Conservation (phyloP, 2,797 vertebrate genomes). For the Limosa lapponica region DNA sequence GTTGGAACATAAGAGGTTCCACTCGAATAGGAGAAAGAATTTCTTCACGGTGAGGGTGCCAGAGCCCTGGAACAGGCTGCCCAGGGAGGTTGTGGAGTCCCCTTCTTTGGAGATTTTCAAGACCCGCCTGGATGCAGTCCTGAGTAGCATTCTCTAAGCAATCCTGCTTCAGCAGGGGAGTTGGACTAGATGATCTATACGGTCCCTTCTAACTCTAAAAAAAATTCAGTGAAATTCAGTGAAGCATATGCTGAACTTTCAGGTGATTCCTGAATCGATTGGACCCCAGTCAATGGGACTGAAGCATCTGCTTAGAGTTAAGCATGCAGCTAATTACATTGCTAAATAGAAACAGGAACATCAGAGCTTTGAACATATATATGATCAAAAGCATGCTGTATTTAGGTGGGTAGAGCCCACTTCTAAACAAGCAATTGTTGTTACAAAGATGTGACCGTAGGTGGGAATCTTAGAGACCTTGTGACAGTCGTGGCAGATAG, state of each 20-base stretch:
- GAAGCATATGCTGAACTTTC: background rate
- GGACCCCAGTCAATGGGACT: background rate
- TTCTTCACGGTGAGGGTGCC: too few species aligned
- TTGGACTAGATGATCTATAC: too few species aligned
- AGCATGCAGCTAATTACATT: background rate
- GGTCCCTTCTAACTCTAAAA: too few species aligned
- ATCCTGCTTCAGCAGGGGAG: too few species aligned
- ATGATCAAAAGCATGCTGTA: background rate
- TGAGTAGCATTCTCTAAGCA: too few species aligned
- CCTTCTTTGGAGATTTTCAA: too few species aligned
- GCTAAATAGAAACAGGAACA: background rate
- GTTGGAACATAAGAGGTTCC: too few species aligned
- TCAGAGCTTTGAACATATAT: accelerated
- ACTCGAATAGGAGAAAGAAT: too few species aligned
- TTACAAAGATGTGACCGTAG: background rate
- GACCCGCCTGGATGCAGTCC: too few species aligned
- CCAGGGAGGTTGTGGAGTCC: too few species aligned
- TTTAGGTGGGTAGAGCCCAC: background rate
- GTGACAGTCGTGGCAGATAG: background rate
- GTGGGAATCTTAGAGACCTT: background rate
- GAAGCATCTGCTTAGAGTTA: background rate
- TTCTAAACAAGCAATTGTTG: background rate
- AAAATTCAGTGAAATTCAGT: too few species aligned
- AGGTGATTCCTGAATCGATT: background rate
- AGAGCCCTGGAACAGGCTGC: too few species aligned